These are phyloP conservation scores for Pangasius macronema DNA, from an alignment of 2,797 vertebrate species.

Conservation along the genomic window DNA sequence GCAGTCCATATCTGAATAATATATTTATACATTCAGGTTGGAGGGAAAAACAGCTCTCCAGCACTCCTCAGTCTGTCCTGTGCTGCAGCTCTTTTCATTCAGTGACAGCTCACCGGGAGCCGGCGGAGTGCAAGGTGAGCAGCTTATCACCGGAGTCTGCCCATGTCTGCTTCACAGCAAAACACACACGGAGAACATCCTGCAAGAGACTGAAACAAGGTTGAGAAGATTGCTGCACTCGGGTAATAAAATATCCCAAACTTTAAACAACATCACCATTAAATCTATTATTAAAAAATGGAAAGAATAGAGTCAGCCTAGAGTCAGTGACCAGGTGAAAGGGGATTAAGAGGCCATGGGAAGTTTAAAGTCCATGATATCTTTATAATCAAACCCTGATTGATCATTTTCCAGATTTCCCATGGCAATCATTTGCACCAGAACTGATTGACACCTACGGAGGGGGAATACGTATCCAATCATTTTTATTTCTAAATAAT, in stretches of 20 bases:
- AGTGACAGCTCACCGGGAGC: constrained; percentile 40
- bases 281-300: neutral
- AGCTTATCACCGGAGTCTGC: constrained; percentile 45
- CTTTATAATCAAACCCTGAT: neutral
- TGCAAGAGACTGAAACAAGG: constrained; percentile 25
- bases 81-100: constrained; percentile 40
- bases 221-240: constrained; percentile 6
- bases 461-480: too few species aligned
- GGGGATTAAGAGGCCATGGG: neutral
- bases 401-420: neutral
- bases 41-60: constrained; percentile 26
- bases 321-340: neutral
- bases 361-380: neutral
- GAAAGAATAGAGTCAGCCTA: neutral
- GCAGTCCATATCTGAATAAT: constrained; percentile 49
- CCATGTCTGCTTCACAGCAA: constrained; percentile 41
- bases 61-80: constrained; percentile 38
- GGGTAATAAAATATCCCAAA: neutral
- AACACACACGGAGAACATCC: constrained; percentile 13
- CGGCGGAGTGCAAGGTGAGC: constrained; percentile 42
- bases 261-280: neutral
- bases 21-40: constrained; percentile 51
- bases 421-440: too few species aligned
- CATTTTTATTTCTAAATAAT: neutral
- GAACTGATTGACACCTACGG: neutral